Conservation (phyloP, 2,888 invertebrate genomes). For the Cryptus viduatorius region DNA sequence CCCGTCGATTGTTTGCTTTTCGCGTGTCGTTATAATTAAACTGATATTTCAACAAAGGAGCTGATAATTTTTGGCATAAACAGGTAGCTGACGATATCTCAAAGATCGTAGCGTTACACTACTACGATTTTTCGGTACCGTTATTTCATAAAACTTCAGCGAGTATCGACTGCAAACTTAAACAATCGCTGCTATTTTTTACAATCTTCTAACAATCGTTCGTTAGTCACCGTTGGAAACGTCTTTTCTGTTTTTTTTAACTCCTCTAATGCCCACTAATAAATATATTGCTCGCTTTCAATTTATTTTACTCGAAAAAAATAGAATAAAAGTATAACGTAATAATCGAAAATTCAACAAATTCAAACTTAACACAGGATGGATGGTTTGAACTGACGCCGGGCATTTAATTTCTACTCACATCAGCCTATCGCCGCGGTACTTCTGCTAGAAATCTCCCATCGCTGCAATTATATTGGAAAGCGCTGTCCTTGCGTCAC, state of each 20-base stretch:
- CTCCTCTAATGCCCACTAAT: constrained; percentile 38
- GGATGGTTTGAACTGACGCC: constrained; percentile 56
- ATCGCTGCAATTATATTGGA: constrained; percentile 95
- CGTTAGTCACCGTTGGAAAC: background rate
- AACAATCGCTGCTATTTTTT: constrained; percentile 11
- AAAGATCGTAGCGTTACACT: background rate
- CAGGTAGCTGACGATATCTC: constrained; percentile 49
- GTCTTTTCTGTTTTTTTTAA: background rate
- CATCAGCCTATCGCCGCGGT: constrained; percentile 20
- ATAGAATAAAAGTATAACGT: constrained; percentile 42
- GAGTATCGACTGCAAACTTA: background rate
- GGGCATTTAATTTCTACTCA: constrained; percentile 53
- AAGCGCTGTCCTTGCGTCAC: constrained; percentile 94
- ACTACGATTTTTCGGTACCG: background rate
- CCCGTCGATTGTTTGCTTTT: too few species aligned
- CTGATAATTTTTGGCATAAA: constrained; percentile 64
- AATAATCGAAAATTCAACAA: constrained; percentile 53
- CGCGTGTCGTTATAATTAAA: constrained; percentile 36
- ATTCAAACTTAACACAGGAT: constrained; percentile 64
- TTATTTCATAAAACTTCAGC: constrained; percentile 17
- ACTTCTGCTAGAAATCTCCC: constrained; percentile 87
- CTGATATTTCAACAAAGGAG: constrained; percentile 51
- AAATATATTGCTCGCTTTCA: constrained; percentile 16
- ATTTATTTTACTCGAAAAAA: constrained; percentile 34
- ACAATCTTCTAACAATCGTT: too few species aligned